These are phyloP conservation scores for Mycteria americana DNA, from an alignment of 2,797 vertebrate species.

Conservation along the genomic window DNA sequence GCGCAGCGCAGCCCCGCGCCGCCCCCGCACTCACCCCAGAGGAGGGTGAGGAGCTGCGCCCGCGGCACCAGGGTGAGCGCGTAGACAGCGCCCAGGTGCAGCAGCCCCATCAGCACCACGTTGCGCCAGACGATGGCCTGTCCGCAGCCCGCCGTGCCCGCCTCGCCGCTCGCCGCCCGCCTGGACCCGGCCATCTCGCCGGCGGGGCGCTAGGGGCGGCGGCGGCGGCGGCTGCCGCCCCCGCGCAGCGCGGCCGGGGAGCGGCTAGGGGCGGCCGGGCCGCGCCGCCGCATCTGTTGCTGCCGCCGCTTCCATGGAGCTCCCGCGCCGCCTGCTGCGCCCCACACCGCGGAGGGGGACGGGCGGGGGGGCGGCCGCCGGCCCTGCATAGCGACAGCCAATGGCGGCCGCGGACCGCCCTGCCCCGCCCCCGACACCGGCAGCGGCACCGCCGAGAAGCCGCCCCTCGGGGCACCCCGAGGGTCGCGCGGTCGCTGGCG, in stretches of 20 bases:
- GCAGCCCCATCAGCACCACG: slow-evolving; percentile 72
- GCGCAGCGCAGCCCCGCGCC: not conserved
- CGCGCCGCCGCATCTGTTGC: slow-evolving; percentile 45
- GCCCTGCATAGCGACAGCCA: slow-evolving; percentile 70
- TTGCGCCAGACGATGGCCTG: slow-evolving; percentile 73
- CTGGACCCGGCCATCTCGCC: not conserved
- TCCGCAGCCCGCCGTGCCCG: not conserved
- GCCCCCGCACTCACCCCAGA: slow-evolving; percentile 73
- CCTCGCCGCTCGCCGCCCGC: not conserved
- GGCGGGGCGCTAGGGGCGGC: not conserved
- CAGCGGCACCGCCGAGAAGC: not conserved
- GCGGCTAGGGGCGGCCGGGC: not conserved
- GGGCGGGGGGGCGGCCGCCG: not conserved
- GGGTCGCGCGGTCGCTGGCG: no score
- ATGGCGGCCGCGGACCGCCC: slow-evolving; percentile 1
- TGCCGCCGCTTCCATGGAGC: not conserved
- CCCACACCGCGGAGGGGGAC: not conserved
- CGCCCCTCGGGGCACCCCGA: not conserved
- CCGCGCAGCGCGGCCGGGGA: not conserved
- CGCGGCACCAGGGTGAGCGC: slow-evolving; percentile 68
- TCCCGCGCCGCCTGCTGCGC: not conserved
- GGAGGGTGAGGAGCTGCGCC: slow-evolving; percentile 71
- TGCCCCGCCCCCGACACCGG: not conserved
- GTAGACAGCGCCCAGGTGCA: slow-evolving; percentile 71
- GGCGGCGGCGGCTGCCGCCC: not conserved